phyloP scores from a whole-genome alignment of 2,797 vertebrate genomes.

The Amniataba percoides region DNA sequence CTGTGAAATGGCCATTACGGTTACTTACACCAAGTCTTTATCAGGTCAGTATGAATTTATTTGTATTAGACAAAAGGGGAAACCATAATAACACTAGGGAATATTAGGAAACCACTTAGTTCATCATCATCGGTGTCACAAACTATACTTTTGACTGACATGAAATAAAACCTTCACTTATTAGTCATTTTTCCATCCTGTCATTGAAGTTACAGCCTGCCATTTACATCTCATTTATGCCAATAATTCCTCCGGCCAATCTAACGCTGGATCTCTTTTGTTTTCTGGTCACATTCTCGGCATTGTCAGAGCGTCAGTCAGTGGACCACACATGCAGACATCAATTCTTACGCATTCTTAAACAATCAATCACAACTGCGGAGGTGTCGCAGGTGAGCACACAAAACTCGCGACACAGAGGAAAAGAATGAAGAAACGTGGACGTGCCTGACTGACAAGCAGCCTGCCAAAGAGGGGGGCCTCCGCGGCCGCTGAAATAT shows the following conservation, averaged over 20 bases:
- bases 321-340: conserved; percentile 6
- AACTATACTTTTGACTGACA: no score
- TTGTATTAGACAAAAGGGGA: neutral
- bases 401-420: conserved; percentile 5
- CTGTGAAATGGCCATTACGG: neutral
- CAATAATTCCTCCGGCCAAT: conserved; percentile 13
- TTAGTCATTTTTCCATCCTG: neutral
- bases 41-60: no score
- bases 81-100: neutral
- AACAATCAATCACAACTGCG: conserved; percentile 26
- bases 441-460: conserved; percentile 33
- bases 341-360: conserved; percentile 41
- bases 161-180: neutral
- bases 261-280: conserved; percentile 8
- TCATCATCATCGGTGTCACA: neutral
- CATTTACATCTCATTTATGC: conserved; percentile 14
- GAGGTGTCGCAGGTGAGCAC: conserved; percentile 48
- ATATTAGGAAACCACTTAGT: neutral
- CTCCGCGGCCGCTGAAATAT: conserved; percentile 42
- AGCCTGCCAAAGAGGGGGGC: conserved; percentile 18
- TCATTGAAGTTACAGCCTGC: neutral
- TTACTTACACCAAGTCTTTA: no score
- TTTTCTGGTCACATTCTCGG: conserved; percentile 50
- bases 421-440: conserved; percentile 32
- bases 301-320: conserved; percentile 43